A percentile compares a stretch with the other conserved stretches of the same genome.
phyloP scores from a whole-genome alignment of 2,113 vertebrate genomes.

The Ophthalmolycus amberensis region DNA sequence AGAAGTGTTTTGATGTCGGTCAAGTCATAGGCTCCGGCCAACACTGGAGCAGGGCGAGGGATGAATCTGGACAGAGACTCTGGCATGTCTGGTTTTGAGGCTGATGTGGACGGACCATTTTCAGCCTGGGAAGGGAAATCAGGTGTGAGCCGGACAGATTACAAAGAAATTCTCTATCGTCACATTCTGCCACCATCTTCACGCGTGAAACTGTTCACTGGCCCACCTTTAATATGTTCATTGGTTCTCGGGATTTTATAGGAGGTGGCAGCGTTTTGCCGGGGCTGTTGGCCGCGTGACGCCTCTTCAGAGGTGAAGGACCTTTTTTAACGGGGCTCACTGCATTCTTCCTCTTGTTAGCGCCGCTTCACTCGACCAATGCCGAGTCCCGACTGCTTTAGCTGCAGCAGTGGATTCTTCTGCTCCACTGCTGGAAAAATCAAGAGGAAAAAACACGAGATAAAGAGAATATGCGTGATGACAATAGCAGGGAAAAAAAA shows the following conservation, averaged over 20 bases:
- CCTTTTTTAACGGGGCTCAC: conserved; percentile 87
- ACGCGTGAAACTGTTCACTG: neutral
- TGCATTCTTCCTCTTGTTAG: conserved; percentile 86
- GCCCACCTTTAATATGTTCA: conserved; percentile 83
- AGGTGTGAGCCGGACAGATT: neutral
- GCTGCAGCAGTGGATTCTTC: conserved; percentile 88
- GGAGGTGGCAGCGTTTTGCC: conserved; percentile 83
- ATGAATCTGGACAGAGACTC: conserved; percentile 40
- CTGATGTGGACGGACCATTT: conserved; percentile 82
- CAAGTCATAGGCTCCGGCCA: conserved; percentile 94
- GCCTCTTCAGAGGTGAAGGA: conserved; percentile 90
- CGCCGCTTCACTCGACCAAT: conserved; percentile 86
- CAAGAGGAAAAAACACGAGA: neutral
- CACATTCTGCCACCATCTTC: neutral
- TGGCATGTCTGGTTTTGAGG: conserved; percentile 66
- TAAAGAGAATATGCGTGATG: neutral
- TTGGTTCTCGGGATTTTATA: conserved; percentile 81
- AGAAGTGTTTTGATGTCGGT: conserved; percentile 91
- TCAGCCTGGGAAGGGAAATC: conserved; percentile 80
- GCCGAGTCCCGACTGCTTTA: conserved; percentile 81
- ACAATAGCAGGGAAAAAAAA: no score
- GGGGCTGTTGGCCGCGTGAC: conserved; percentile 82
- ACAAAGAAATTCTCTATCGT: neutral
- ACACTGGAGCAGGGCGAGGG: conserved; percentile 84
- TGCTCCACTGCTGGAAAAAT: conserved; percentile 78